These are phyloP conservation scores for Adrianichthys oophorus DNA, from an alignment of 2,797 vertebrate genomes.

Conservation along the genomic window DNA sequence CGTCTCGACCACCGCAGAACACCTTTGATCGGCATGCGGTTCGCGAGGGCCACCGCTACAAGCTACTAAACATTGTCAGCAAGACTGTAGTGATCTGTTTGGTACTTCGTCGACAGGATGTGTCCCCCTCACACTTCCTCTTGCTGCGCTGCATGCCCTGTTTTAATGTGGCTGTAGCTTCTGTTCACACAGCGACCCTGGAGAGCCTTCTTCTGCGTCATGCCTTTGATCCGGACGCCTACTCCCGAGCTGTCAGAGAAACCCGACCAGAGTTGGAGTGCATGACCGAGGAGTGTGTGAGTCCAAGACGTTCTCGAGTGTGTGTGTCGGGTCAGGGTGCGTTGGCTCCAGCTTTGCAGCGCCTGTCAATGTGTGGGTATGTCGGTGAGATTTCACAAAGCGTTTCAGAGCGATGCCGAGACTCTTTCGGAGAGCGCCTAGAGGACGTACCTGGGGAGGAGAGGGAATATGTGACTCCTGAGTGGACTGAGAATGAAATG, in stretches of 20 bases:
- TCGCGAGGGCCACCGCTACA: slow-evolving; percentile 96
- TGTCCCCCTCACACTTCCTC: slow-evolving; percentile 91
- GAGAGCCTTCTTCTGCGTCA: slow-evolving; percentile 86
- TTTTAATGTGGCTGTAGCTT: slow-evolving; percentile 90
- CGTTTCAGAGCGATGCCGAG: slow-evolving; percentile 74
- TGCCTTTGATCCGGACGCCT: slow-evolving; percentile 91
- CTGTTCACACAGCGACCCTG: slow-evolving; percentile 84
- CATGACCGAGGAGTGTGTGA: slow-evolving; percentile 85
- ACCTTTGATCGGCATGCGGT: slow-evolving; percentile 92
- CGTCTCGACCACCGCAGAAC: slow-evolving; percentile 89
- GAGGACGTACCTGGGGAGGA: slow-evolving; percentile 79
- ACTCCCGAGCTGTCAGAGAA: slow-evolving; percentile 91
- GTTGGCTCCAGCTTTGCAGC: slow-evolving; percentile 81
- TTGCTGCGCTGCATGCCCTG: slow-evolving; percentile 93
- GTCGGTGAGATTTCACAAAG: slow-evolving; percentile 64
- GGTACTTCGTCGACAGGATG: slow-evolving; percentile 87
- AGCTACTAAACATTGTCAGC: slow-evolving; percentile 96
- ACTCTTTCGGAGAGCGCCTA: slow-evolving; percentile 71
- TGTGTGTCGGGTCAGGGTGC: slow-evolving; percentile 81
- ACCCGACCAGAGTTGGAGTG: slow-evolving; percentile 86
- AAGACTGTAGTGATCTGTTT: slow-evolving; percentile 97
- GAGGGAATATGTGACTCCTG: slow-evolving; percentile 89
- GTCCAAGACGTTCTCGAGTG: slow-evolving; percentile 84
- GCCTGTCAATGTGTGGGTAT: slow-evolving; percentile 82
- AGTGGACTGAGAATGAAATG: slow-evolving; percentile 86